Evolutionary conservation across 2,888 invertebrate species (phyloP).

Genomic region (Oligia fasciuncula): DNA sequence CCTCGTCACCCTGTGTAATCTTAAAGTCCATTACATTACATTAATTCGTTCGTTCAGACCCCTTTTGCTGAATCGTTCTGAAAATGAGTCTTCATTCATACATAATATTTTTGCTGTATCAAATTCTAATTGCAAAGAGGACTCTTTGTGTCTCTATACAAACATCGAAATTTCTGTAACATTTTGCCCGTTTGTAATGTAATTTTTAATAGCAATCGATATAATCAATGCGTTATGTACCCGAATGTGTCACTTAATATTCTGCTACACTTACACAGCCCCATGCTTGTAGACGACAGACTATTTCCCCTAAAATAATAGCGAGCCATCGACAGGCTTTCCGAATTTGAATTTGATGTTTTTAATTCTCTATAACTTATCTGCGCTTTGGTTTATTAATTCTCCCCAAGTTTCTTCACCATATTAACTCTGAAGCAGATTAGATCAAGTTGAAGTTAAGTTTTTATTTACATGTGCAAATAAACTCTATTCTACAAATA

Average conservation of each 20-base stretch:
- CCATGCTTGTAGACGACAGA: conserved; percentile 45
- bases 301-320: not conserved
- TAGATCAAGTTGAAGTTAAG: not conserved
- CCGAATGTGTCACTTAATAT: conserved; percentile 33
- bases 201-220: conserved; percentile 12
- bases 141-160: not conserved
- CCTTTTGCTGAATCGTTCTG: not conserved
- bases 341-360: not conserved
- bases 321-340: not conserved
- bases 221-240: conserved; percentile 29
- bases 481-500: too few species aligned
- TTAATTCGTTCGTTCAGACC: not conserved
- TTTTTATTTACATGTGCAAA: not conserved
- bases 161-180: not conserved
- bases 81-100: not conserved
- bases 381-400: not conserved
- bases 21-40: not conserved
- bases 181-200: not conserved
- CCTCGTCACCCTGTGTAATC: not conserved
- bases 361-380: not conserved
- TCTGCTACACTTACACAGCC: conserved; percentile 50
- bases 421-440: not conserved
- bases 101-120: not conserved
- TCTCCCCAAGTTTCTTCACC: not conserved
- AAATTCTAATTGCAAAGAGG: not conserved